A percentile compares a stretch with the other conserved stretches of the same genome.
phyloP scores from a whole-genome alignment of 2,113 vertebrate genomes.

The Myiopsitta monachus region DNA sequence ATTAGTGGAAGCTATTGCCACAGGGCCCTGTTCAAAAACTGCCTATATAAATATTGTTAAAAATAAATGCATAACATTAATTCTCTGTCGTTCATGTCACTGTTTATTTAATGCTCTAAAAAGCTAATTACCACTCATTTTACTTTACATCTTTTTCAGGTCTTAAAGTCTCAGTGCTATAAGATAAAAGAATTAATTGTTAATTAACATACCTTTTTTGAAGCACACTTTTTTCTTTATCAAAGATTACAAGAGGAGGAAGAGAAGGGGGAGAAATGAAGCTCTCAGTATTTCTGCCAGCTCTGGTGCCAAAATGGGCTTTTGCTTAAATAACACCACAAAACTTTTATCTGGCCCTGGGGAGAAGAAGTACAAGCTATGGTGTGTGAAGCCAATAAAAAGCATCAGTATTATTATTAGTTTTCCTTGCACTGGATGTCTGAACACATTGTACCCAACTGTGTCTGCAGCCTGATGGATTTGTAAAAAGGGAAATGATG shows the following conservation, averaged over 20 bases:
- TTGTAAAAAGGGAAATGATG: neutral
- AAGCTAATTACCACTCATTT: constrained; percentile 53
- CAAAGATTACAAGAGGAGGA: constrained; percentile 36
- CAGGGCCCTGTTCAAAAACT: constrained; percentile 22
- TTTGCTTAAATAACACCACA: constrained; percentile 17
- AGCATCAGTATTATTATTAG: neutral
- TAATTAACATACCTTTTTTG: constrained; percentile 62
- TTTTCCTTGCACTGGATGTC: constrained; percentile 18
- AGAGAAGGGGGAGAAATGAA: neutral
- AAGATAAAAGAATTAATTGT: constrained; percentile 69
- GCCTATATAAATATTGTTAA: constrained; percentile 47
- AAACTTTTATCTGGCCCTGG: neutral
- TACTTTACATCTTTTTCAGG: constrained; percentile 55
- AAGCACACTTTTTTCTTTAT: constrained; percentile 38
- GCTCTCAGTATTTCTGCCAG: neutral
- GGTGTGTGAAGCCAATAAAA: constrained; percentile 32
- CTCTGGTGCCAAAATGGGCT: neutral
- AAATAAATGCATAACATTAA: constrained; percentile 44
- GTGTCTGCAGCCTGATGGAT: constrained; percentile 18
- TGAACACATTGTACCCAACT: neutral
- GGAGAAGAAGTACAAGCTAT: constrained; percentile 8
- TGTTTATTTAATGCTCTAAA: constrained; percentile 56
- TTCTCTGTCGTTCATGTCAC: constrained; percentile 6
- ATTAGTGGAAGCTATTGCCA: neutral
- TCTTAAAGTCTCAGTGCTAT: neutral